A percentile compares a stretch with the other conserved stretches of the same genome.
Evolutionary conservation across 2,888 invertebrate genomes (phyloP).

Genomic region (Andrena bicolor): DNA sequence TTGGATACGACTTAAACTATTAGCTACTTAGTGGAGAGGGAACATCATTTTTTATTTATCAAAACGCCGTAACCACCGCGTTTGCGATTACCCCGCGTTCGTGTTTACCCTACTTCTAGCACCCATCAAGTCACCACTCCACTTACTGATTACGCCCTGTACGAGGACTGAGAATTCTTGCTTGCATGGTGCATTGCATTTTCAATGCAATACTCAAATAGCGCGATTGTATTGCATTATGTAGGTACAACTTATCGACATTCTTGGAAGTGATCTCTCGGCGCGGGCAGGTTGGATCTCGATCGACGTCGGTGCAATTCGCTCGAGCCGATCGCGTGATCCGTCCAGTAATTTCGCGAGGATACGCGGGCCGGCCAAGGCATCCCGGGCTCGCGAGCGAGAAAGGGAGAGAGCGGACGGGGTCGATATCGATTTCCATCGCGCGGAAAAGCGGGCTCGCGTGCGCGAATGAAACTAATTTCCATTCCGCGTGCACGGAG

Average conservation of each 20-base stretch:
- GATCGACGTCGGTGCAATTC: conserved; percentile 5
- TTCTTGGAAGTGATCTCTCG: background rate
- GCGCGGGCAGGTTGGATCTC: background rate
- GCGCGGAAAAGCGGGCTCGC: conserved; percentile 58
- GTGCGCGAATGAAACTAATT: conserved; percentile 67
- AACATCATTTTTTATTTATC: too few relatives aligned
- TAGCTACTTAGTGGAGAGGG: too few relatives aligned
- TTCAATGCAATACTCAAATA: background rate
- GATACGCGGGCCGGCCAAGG: conserved; percentile 11
- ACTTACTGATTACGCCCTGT: too few relatives aligned
- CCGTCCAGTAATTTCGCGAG: background rate
- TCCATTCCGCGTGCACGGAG: conserved; percentile 53
- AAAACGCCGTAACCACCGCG: too few relatives aligned
- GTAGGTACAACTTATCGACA: background rate
- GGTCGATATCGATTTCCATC: conserved; percentile 67
- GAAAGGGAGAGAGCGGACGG: conserved; percentile 6
- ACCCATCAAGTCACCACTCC: too few relatives aligned
- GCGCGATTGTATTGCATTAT: background rate
- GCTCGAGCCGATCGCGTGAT: conserved; percentile 15
- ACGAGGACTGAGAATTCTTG: too few relatives aligned
- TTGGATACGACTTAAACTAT: too few relatives aligned
- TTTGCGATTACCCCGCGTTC: too few relatives aligned
- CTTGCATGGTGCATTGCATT: too few relatives aligned
- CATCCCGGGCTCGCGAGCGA: conserved; percentile 36
- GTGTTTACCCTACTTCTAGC: too few relatives aligned